These are phyloP conservation scores for Squalus acanthias DNA, from an alignment of 2,797 vertebrate genomes.

Conservation along the genomic window DNA sequence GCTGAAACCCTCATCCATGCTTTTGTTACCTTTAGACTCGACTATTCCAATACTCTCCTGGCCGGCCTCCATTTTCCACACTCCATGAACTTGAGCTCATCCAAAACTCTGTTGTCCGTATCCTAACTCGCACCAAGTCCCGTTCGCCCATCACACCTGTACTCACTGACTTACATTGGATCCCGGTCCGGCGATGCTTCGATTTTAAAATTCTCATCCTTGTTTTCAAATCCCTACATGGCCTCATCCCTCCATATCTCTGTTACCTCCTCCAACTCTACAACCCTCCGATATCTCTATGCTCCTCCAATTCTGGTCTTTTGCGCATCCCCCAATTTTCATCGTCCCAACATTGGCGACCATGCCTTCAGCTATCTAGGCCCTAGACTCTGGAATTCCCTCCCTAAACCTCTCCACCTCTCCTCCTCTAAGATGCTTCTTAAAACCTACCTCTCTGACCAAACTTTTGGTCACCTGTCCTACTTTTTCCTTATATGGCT, in stretches of 20 bases:
- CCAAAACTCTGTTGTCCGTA: neutral
- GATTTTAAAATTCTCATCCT: neutral
- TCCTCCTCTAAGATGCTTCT: no score
- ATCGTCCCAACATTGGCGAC: neutral
- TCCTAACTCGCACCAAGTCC: neutral
- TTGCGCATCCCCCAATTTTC: no score
- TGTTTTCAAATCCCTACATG: no score
- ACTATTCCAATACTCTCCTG: neutral
- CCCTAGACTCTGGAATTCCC: no score
- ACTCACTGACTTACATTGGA: no score
- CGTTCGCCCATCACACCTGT: no score
- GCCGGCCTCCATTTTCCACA: no score
- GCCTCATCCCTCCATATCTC: neutral
- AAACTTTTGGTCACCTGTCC: no score
- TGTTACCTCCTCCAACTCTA: neutral
- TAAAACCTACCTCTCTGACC: no score
- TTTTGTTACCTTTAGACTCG: neutral
- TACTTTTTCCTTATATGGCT: neutral
- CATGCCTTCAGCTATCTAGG: neutral
- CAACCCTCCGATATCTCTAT: neutral
- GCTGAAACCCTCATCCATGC: neutral
- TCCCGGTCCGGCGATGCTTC: no score
- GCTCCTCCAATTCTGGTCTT: neutral
- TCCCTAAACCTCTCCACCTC: no score
- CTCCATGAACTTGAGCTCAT: neutral